Evolutionary conservation across 2,888 invertebrate species (phyloP).

Genomic region (Archips xylosteana): DNA sequence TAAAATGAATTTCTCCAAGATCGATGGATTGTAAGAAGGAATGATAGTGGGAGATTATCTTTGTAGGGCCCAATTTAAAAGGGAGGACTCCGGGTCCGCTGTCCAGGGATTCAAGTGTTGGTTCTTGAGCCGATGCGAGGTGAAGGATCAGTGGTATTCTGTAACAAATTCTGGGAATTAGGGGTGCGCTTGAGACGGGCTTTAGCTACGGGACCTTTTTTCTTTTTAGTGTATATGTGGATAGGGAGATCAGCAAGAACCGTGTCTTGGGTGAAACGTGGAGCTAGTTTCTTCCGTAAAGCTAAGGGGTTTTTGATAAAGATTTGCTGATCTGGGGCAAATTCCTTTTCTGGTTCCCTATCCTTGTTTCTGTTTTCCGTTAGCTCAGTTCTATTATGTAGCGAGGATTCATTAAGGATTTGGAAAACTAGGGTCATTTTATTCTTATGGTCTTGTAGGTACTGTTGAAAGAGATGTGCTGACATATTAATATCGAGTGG

Average conservation of each 20-base stretch:
- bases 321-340: slow-evolving; percentile 40
- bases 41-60: slow-evolving; percentile 26
- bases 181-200: slow-evolving; percentile 44
- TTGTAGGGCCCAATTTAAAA: not conserved
- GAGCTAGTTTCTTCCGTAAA: slow-evolving; percentile 47
- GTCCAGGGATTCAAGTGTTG: slow-evolving; percentile 39
- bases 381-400: slow-evolving; percentile 26
- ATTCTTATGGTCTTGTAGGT: slow-evolving; percentile 40
- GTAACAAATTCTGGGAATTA: slow-evolving; percentile 48
- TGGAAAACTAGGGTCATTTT: slow-evolving; percentile 41
- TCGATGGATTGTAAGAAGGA: slow-evolving; percentile 37
- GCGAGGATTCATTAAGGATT: slow-evolving; percentile 36
- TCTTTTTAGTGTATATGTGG: slow-evolving; percentile 49
- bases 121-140: slow-evolving; percentile 26
- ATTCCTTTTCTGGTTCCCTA: slow-evolving; percentile 45
- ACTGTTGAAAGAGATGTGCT: slow-evolving; percentile 44
- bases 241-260: slow-evolving; percentile 49
- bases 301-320: slow-evolving; percentile 47
- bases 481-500: slow-evolving; percentile 44
- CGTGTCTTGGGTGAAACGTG: slow-evolving; percentile 47
- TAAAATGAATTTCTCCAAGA: slow-evolving; percentile 39
- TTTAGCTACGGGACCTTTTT: slow-evolving; percentile 47
- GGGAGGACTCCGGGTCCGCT: slow-evolving; percentile 37
- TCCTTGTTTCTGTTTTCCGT: slow-evolving; percentile 43
- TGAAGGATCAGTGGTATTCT: slow-evolving; percentile 42